Evolutionary conservation across 2,113 vertebrate species (phyloP), one percentile per base, ranked within the genome.

Genomic region (Dascyllus trimaculatus): DNA sequence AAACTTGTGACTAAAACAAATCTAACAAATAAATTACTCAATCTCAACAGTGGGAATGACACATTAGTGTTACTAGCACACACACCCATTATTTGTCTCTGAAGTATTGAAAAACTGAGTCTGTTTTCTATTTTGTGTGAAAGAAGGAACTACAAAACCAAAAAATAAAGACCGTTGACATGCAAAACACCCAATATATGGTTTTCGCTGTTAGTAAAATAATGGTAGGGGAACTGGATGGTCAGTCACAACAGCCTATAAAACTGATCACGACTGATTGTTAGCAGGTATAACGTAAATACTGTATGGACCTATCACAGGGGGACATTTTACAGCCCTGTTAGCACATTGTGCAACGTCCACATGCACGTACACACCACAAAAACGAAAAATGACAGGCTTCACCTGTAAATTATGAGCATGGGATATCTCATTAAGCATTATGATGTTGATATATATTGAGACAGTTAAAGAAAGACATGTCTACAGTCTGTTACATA

Each of bases 311-410:
- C 49, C 74, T 59, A 56, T 73, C 48, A 61, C 53, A 59, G 51
- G 5, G 6, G 67, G 9, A 11, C 17, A 49, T 35, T 53, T 66
- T 63, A 25, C 18, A 59, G 59, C 13, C 24, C 0, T 14, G 5
- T 2, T n/a, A 46, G 21, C 24, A 21, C 48, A 75, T 68, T 38
- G 54, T 72, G 59, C 62, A 82, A 89, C 52, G 35, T 66, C 45
- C 58, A 64, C 14, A 58, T 60, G 53, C 11, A 40, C 21, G 65
- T 71, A 40, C 45, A 72, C 26, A 4, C 38, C 32, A n/a, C 40
- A 52, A 2, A 14, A 46, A 60, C 56, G 0, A 21, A 21, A 60
- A 11, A 14, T 35, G 24, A 25, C n/a, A 21, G 11, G 0, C 15
- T 38, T 61, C 4, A 4, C 4, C 10, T 24, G 4, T 21, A 1